These are phyloP conservation scores for Myotis planiceps DNA, from an alignment of 2,797 vertebrate species.

Conservation along the genomic window DNA sequence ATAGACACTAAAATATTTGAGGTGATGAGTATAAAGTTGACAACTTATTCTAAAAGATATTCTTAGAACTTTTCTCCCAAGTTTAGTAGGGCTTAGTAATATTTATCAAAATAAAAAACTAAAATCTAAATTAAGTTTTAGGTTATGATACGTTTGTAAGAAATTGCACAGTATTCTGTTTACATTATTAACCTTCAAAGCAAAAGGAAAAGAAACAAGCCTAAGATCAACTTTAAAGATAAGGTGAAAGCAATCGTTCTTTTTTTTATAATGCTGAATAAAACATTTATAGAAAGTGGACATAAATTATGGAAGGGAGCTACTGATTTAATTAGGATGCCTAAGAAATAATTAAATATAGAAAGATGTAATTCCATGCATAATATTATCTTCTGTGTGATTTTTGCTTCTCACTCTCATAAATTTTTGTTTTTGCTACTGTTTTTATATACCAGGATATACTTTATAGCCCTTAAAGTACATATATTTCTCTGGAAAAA, in stretches of 20 bases:
- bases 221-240: background rate
- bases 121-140: background rate
- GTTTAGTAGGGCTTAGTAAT: background rate
- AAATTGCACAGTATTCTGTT: background rate
- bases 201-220: background rate
- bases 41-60: background rate
- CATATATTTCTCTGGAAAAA: conserved; percentile 39
- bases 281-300: background rate
- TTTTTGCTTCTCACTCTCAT: background rate
- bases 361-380: background rate
- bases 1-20: background rate
- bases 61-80: background rate
- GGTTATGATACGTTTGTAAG: background rate
- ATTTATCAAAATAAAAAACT: background rate
- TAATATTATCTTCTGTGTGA: background rate
- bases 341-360: background rate
- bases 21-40: background rate
- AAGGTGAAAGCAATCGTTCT: background rate
- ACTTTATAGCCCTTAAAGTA: background rate
- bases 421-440: background rate
- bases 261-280: background rate
- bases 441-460: background rate
- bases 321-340: conserved; percentile 6
- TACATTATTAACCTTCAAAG: background rate
- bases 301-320: background rate